phyloP scores from a whole-genome alignment of 2,113 vertebrate genomes.

The Nematolebias whitei region DNA sequence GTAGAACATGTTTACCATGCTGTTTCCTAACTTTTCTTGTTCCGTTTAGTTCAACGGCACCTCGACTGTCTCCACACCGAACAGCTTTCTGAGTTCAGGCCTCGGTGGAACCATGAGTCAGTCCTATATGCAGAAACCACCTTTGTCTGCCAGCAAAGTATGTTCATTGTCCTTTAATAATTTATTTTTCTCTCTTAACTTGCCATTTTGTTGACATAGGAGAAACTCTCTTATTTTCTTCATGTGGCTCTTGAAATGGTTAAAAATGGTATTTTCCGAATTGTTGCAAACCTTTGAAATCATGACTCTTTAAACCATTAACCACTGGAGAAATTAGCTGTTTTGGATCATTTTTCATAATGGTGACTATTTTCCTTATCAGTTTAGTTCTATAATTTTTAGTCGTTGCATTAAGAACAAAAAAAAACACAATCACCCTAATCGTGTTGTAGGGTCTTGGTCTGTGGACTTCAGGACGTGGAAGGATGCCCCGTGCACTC shows the following conservation, averaged over 20 bases:
- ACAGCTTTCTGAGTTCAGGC: conserved; percentile 80
- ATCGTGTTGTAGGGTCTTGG: conserved; percentile 62
- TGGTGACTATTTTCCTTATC: neutral
- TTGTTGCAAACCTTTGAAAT: neutral
- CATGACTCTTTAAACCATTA: neutral
- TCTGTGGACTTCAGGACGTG: conserved; percentile 67
- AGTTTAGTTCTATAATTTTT: neutral
- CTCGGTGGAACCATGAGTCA: conserved; percentile 76
- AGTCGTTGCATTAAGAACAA: neutral
- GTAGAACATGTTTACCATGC: neutral
- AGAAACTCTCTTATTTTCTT: no score
- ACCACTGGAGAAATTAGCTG: neutral
- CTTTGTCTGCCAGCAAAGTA: conserved; percentile 87
- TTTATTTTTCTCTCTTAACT: neutral
- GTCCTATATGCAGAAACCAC: conserved; percentile 80
- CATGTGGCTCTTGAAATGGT: neutral
- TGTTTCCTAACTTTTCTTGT: neutral
- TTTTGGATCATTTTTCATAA: neutral
- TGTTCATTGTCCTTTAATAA: conserved; percentile 26
- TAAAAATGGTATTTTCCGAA: no score
- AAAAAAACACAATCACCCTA: conserved; percentile 1
- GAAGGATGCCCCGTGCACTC: conserved; percentile 71
- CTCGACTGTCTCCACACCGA: conserved; percentile 75
- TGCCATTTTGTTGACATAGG: neutral
- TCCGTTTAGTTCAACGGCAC: conserved; percentile 83